Conservation (phyloP, 2,113 vertebrate genomes). For the Sigmodon hispidus region DNA sequence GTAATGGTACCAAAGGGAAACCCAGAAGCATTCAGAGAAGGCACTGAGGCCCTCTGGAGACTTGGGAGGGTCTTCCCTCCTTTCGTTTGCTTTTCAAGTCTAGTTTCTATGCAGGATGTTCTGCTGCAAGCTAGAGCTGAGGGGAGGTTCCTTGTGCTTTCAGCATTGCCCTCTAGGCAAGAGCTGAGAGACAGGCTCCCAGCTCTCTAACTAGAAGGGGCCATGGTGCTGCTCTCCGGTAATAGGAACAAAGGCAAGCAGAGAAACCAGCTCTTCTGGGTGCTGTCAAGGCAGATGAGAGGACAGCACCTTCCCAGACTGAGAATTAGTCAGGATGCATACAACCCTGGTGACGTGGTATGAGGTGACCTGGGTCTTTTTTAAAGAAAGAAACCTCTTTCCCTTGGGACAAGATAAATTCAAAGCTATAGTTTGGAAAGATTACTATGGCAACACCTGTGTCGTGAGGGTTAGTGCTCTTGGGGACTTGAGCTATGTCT, state of each 20-base stretch:
- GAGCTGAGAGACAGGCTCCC: background rate
- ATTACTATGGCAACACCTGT: too few species aligned
- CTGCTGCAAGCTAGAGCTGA: background rate
- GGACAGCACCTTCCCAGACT: background rate
- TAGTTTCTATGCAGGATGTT: background rate
- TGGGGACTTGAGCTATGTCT: background rate
- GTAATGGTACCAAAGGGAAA: background rate
- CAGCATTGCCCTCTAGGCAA: background rate
- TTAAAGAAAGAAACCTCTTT: background rate
- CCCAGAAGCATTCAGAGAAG: background rate
- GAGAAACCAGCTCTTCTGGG: background rate
- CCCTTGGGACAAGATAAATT: background rate
- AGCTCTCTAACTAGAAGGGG: background rate
- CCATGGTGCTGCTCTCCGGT: background rate
- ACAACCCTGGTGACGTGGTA: background rate
- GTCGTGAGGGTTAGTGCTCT: background rate
- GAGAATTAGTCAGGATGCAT: background rate
- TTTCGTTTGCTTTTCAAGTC: background rate
- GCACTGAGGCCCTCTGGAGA: background rate
- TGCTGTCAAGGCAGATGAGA: background rate
- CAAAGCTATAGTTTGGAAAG: background rate
- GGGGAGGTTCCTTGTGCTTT: background rate
- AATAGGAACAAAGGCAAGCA: background rate
- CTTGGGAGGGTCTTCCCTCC: background rate
- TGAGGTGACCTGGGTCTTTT: background rate